Percentiles rank a stretch among this genome's conserved stretches.
Conservation (phyloP, 1,140 invertebrate genomes). For the Hesperophylax magnus region DNA sequence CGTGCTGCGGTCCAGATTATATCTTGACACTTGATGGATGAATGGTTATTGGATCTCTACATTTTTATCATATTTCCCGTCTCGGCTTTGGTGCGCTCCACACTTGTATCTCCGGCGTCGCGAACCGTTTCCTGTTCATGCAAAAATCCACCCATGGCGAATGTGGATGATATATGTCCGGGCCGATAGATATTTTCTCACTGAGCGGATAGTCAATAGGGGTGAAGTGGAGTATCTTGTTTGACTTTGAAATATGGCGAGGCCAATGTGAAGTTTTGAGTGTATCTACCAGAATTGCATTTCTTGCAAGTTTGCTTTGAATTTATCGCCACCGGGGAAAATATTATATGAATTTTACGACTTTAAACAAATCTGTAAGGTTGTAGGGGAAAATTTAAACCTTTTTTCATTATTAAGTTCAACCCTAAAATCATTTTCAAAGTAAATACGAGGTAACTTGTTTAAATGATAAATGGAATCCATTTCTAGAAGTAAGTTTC, state of each 20-base stretch:
- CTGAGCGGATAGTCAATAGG: conserved; percentile 55
- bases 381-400: too few species aligned
- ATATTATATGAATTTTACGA: not conserved
- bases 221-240: conserved; percentile 44
- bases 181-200: conserved; percentile 55
- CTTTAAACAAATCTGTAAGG: too few species aligned
- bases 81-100: conserved; percentile 15
- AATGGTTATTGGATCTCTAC: conserved; percentile 73
- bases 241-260: conserved; percentile 56
- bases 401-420: too few species aligned
- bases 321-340: conserved; percentile 36
- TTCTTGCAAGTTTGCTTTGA: conserved; percentile 36
- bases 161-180: conserved; percentile 43
- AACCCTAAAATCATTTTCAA: too few species aligned
- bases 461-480: too few species aligned
- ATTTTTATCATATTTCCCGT: conserved; percentile 70
- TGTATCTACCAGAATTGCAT: conserved; percentile 43
- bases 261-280: conserved; percentile 37
- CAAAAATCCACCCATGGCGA: not conserved
- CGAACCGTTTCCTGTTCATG: conserved; percentile 4
- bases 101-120: conserved; percentile 16
- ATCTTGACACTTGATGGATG: conserved; percentile 74
- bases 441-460: too few species aligned
- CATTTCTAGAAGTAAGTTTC: too few species aligned
- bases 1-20: conserved; percentile 66